Conservation (phyloP, 2,797 vertebrate genomes). For the Prionace glauca region DNA sequence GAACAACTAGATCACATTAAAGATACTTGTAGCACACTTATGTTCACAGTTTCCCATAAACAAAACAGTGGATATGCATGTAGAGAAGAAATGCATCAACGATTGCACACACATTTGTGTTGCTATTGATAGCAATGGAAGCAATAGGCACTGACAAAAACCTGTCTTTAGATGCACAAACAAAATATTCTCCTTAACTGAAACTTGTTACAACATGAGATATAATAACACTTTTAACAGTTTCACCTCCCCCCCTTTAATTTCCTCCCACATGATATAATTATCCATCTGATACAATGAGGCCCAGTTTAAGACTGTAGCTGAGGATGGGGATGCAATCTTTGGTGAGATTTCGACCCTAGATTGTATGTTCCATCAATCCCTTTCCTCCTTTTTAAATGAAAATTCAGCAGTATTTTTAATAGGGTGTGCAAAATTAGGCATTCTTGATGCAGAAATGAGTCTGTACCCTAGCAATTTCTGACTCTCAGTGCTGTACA, state of each 20-base stretch:
- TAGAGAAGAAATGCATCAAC: not conserved
- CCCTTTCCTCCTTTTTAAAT: not conserved
- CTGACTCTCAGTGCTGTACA: not conserved
- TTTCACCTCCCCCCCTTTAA: not conserved
- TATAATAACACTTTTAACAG: not conserved
- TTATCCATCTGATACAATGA: not conserved
- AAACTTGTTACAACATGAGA: not conserved
- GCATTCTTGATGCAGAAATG: not conserved
- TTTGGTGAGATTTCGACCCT: not conserved
- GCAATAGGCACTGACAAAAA: not conserved
- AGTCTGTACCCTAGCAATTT: not conserved
- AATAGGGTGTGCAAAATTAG: not conserved
- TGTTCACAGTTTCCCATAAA: not conserved
- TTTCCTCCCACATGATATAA: no score
- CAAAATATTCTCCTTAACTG: not conserved
- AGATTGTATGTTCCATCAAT: not conserved
- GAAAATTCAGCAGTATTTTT: not conserved
- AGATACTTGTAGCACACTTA: not conserved
- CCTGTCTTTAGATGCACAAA: not conserved
- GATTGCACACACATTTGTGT: not conserved
- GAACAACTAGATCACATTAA: not conserved
- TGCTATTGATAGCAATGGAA: not conserved
- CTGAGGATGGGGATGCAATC: not conserved
- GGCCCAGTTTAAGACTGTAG: no score
- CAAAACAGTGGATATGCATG: not conserved